phyloP scores from a whole-genome alignment of 2,113 vertebrate genomes.

The Limanda limanda region DNA sequence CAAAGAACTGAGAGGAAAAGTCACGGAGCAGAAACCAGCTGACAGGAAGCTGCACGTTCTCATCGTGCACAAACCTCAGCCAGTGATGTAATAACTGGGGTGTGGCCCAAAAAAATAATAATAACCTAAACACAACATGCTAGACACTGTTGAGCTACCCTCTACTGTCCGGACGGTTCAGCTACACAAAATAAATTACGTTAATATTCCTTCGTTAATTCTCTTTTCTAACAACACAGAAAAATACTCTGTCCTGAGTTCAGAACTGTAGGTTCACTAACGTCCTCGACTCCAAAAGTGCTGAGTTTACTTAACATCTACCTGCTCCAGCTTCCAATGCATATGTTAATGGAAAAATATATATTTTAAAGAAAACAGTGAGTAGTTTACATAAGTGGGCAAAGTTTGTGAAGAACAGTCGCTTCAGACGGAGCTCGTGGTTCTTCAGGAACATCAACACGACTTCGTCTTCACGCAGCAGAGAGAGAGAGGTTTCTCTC shows the following conservation, averaged over 20 bases:
- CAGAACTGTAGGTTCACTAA: not conserved
- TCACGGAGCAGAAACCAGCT: no score
- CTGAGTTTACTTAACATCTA: slow-evolving; percentile 13
- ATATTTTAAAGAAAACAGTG: not conserved
- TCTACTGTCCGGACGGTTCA: not conserved
- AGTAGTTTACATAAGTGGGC: not conserved
- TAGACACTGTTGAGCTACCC: no score
- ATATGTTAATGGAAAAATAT: slow-evolving; percentile 3
- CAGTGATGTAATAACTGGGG: no score
- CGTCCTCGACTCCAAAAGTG: slow-evolving; percentile 6
- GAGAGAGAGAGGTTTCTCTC: no score
- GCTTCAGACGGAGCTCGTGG: not conserved
- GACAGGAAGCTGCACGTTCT: no score
- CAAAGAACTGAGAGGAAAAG: not conserved
- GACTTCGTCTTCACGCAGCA: not conserved
- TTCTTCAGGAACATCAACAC: not conserved
- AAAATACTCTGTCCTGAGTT: slow-evolving; percentile 35
- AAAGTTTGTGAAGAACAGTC: not conserved
- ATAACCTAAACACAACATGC: no score
- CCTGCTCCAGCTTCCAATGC: slow-evolving; percentile 7
- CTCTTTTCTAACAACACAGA: not conserved
- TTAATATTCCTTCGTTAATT: not conserved
- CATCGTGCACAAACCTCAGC: no score
- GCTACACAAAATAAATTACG: not conserved
- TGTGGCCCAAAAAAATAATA: no score